These are phyloP conservation scores for Drosophila koepferae DNA, from an alignment of 2,888 invertebrate species.

Conservation along the genomic window DNA sequence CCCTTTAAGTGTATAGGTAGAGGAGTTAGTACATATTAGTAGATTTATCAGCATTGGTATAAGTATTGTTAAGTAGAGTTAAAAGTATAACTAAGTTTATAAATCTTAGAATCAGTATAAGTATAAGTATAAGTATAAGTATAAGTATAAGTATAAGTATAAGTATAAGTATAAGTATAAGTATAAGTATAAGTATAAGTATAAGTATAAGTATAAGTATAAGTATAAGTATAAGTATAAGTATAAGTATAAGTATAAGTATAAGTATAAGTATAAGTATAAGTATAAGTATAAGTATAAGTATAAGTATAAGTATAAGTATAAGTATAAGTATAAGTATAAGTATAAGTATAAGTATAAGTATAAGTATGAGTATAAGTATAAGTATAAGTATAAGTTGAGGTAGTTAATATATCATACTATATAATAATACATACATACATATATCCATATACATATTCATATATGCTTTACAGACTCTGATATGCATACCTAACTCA, in stretches of 20 bases:
- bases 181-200: conserved; percentile 2
- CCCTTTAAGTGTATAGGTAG: not conserved
- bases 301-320: not conserved
- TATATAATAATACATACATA: no score
- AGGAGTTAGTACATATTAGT: not conserved
- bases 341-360: not conserved
- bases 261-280: conserved; percentile 4
- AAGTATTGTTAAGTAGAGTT: not conserved
- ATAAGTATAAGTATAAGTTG: conserved; percentile 1
- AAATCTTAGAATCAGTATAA: not conserved
- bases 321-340: not conserved
- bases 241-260: conserved; percentile 1
- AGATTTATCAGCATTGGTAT: not conserved
- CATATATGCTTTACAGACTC: no score
- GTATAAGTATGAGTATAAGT: not conserved
- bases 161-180: conserved; percentile 1
- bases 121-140: conserved; percentile 1
- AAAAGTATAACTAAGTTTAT: not conserved
- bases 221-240: conserved; percentile 5
- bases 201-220: not conserved
- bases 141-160: not conserved
- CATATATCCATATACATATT: not conserved
- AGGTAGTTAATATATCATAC: no score
- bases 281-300: not conserved
- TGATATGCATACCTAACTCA: not conserved